phyloP scores from a whole-genome alignment of 2,113 vertebrate genomes.

The Dicerorhinus sumatrensis region DNA sequence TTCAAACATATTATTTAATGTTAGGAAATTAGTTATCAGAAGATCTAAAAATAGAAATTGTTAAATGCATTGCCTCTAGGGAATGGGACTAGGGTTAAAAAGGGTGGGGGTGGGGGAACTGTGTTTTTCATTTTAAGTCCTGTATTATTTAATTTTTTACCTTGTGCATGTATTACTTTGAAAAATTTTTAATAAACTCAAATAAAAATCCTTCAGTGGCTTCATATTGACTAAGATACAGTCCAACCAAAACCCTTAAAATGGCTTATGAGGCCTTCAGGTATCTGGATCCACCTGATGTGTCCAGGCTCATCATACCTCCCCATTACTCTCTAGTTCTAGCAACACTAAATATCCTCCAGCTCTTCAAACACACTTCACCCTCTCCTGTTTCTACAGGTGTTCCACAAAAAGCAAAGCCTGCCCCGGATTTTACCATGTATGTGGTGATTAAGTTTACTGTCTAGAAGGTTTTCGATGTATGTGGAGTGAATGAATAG shows the following conservation, averaged over 20 bases:
- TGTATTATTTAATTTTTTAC: conserved; percentile 83
- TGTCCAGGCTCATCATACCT: background rate
- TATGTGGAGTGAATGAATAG: background rate
- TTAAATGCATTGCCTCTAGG: conserved; percentile 55
- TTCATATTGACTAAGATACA: background rate
- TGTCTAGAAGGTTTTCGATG: background rate
- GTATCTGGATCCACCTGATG: too few species aligned
- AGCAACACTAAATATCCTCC: too few species aligned
- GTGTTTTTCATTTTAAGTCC: conserved; percentile 67
- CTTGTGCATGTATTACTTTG: conserved; percentile 78
- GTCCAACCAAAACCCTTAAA: background rate
- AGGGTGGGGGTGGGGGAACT: background rate
- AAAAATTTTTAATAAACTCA: conserved; percentile 78
- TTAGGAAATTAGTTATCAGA: conserved; percentile 67
- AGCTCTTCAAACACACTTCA: background rate
- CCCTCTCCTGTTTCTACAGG: background rate
- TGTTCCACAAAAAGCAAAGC: background rate
- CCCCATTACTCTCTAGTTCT: background rate
- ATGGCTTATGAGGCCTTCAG: background rate
- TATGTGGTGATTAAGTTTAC: background rate
- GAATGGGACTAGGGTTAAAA: background rate
- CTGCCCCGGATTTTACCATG: background rate
- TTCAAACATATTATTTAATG: conserved; percentile 73
- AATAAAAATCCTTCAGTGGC: conserved; percentile 69
- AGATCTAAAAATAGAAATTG: conserved; percentile 66